These are phyloP conservation scores for Lethrus apterus DNA, from an alignment of 1,140 invertebrate genomes.

Conservation along the genomic window DNA sequence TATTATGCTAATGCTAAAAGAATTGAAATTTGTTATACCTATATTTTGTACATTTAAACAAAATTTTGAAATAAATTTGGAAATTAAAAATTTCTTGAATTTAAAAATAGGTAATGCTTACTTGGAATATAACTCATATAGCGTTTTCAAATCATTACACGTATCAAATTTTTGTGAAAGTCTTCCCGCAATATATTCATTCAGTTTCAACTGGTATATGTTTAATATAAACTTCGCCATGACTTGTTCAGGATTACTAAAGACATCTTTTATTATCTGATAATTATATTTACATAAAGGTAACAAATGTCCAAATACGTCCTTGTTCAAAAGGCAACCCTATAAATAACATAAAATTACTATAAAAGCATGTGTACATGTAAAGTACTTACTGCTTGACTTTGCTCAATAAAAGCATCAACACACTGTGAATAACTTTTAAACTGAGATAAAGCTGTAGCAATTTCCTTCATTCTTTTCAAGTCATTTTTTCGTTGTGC, in stretches of 20 bases:
- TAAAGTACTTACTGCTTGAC: conserved; percentile 67
- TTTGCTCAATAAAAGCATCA: conserved; percentile 95
- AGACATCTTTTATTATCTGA: conserved; percentile 84
- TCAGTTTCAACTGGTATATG: conserved; percentile 89
- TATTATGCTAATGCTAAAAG: too few relatives aligned
- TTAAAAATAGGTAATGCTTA: conserved; percentile 35
- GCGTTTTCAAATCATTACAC: conserved; percentile 80
- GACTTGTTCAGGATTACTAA: conserved; percentile 93
- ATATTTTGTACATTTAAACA: too few relatives aligned
- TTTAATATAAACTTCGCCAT: conserved; percentile 97
- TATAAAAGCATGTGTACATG: background rate
- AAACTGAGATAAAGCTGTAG: conserved; percentile 86
- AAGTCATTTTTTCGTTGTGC: conserved; percentile 80
- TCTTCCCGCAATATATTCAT: conserved; percentile 75
- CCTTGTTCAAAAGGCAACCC: conserved; percentile 67
- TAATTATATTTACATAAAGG: conserved; percentile 86
- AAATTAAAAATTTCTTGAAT: too few relatives aligned
- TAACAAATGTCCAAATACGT: conserved; percentile 87
- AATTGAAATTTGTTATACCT: too few relatives aligned
- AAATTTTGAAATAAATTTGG: too few relatives aligned
- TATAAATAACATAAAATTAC: conserved; percentile 37
- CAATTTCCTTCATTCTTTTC: conserved; percentile 87
- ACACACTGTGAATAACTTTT: conserved; percentile 95
- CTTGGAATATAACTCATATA: conserved; percentile 85
- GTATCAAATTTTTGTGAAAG: conserved; percentile 72